A percentile compares a stretch with the other conserved stretches of the same genome.
These are phyloP conservation scores for Macrobrachium rosenbergii DNA, from an alignment of 1,140 invertebrate species.

Conservation along the genomic window DNA sequence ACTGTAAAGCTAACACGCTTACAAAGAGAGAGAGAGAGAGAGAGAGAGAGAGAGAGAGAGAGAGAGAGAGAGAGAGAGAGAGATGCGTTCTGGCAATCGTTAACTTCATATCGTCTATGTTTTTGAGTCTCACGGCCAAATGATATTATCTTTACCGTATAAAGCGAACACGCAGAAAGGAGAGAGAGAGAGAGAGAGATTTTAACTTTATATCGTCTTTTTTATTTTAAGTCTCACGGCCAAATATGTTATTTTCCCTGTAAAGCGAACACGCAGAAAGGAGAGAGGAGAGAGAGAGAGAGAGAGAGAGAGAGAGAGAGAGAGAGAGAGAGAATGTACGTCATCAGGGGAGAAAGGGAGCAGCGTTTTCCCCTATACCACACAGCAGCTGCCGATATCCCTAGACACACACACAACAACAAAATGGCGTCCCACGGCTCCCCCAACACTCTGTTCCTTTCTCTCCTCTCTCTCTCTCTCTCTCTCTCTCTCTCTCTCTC, in stretches of 20 bases:
- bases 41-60: constrained; percentile 3
- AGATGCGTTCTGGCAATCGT: background rate
- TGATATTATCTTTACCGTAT: no score
- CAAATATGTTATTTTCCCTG: no score
- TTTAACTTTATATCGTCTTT: no score
- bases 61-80: background rate
- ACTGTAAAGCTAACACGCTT: background rate
- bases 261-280: background rate
- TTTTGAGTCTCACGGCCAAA: no score
- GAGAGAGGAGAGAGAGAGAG: constrained; percentile 1
- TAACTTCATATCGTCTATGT: no score
- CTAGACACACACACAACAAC: background rate
- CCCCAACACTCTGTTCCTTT: no score
- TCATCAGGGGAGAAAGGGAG: background rate
- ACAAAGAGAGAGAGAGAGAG: background rate
- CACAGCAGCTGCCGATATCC: background rate
- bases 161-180: no score
- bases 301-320: constrained; percentile 23
- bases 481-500: constrained; percentile 32
- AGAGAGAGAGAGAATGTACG: constrained; percentile 28
- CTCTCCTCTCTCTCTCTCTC: constrained; percentile 36
- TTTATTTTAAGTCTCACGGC: no score
- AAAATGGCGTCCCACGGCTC: no score
- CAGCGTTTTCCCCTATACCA: background rate
- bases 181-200: no score